Percentiles rank a stretch among this genome's conserved stretches.
Conservation (phyloP, 2,888 invertebrate genomes). For the Lysandra coridon region DNA sequence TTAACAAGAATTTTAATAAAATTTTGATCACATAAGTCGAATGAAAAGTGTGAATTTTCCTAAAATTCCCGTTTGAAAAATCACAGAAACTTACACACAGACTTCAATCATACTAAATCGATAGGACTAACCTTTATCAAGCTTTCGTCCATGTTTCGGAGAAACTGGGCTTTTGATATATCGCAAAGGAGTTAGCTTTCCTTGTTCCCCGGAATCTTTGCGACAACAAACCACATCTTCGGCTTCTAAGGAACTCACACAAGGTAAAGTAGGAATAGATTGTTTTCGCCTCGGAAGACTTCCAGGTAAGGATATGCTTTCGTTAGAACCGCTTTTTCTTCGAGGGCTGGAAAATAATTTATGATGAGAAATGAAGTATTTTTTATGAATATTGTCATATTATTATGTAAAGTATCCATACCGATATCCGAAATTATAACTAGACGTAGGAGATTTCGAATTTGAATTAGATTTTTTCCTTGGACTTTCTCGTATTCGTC, state of each 20-base stretch:
- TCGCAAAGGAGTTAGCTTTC: slow-evolving; percentile 71
- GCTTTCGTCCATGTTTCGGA: slow-evolving; percentile 74
- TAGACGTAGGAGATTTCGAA: slow-evolving; percentile 78
- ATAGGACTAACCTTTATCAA: slow-evolving; percentile 57
- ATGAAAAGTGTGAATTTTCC: not conserved
- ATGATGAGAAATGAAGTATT: not conserved
- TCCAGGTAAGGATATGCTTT: slow-evolving; percentile 83
- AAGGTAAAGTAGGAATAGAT: slow-evolving; percentile 73
- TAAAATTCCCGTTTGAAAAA: not conserved
- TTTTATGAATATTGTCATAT: not conserved
- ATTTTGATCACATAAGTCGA: not conserved
- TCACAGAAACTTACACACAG: not conserved
- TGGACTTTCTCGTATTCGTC: slow-evolving; percentile 83
- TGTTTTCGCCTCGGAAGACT: slow-evolving; percentile 83
- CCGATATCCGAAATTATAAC: slow-evolving; percentile 71
- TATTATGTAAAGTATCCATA: slow-evolving; percentile 42
- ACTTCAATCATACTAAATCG: not conserved
- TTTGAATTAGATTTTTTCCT: slow-evolving; percentile 81
- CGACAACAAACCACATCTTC: slow-evolving; percentile 74
- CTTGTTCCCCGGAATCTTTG: slow-evolving; percentile 73
- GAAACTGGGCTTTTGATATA: slow-evolving; percentile 75
- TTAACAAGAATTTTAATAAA: not conserved
- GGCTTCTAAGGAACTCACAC: slow-evolving; percentile 73
- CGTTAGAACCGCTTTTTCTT: slow-evolving; percentile 78
- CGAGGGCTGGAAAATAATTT: slow-evolving; percentile 56